Evolutionary conservation across 2,797 vertebrate species (phyloP).

Genomic region (Galagoides demidoff): DNA sequence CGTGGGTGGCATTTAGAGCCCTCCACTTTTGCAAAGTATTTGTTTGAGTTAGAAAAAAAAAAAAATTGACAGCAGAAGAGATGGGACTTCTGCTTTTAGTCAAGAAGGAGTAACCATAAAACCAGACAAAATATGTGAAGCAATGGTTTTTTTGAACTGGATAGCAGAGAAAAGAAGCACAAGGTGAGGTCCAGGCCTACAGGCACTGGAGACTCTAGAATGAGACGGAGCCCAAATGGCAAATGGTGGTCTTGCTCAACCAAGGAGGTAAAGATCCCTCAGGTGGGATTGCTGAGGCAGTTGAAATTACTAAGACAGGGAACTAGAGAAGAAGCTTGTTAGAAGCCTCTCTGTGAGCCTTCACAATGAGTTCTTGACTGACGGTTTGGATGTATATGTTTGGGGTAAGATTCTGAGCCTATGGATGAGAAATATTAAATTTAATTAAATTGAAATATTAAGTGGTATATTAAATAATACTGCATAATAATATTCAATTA

Average conservation of each 20-base stretch:
- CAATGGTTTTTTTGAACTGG: neutral
- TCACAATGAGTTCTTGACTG: neutral
- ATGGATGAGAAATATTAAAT: neutral
- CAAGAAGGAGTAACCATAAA: neutral
- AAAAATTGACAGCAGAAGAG: neutral
- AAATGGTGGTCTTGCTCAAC: neutral
- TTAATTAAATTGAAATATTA: neutral
- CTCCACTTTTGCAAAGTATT: neutral
- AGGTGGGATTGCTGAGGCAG: neutral
- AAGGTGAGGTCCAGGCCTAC: neutral
- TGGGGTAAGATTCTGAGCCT: too few relatives aligned
- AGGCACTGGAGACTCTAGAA: neutral
- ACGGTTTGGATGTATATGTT: too few relatives aligned
- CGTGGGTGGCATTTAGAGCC: neutral
- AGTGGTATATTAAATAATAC: neutral
- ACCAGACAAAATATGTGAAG: neutral
- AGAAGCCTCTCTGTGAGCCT: neutral
- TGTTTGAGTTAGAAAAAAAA: neutral
- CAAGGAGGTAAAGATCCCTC: neutral
- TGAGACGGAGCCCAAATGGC: neutral
- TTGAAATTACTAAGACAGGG: neutral
- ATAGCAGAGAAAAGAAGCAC: neutral
- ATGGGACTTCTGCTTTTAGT: neutral
- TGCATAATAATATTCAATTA: neutral
- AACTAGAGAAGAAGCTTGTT: neutral